phyloP scores from a whole-genome alignment of 2,888 invertebrate genomes.

The Tenthredo amoena region DNA sequence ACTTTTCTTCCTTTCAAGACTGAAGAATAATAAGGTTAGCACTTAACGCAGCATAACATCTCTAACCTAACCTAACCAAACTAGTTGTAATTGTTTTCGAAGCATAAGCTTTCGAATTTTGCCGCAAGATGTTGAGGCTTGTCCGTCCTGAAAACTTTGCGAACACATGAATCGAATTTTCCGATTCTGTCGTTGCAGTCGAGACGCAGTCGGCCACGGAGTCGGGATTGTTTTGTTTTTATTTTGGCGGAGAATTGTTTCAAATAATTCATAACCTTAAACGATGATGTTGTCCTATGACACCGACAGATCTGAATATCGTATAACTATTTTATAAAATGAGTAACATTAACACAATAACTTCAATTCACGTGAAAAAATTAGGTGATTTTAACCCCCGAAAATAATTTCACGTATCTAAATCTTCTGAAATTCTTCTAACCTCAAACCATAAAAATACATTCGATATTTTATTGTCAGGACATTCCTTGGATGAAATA shows the following conservation, averaged over 20 bases:
- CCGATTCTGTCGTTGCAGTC: too few relatives aligned
- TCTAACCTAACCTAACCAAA: neutral
- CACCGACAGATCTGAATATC: neutral
- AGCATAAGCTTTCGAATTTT: neutral
- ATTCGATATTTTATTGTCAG: slow-evolving; percentile 70
- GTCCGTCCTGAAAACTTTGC: too few relatives aligned
- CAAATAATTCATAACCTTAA: neutral
- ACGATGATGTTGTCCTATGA: neutral
- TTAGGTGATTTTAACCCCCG: slow-evolving; percentile 62
- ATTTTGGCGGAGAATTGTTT: neutral
- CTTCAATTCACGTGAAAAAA: slow-evolving; percentile 69
- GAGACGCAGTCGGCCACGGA: too few relatives aligned
- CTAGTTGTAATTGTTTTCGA: neutral
- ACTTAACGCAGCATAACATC: too few relatives aligned
- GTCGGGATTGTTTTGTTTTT: neutral
- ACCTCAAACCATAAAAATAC: neutral
- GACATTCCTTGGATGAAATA: slow-evolving; percentile 81
- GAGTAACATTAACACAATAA: slow-evolving; percentile 65
- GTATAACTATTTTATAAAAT: slow-evolving; percentile 57
- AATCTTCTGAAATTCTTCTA: neutral
- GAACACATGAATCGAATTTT: too few relatives aligned
- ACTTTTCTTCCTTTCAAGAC: neutral
- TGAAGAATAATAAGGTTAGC: neutral
- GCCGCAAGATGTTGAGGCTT: neutral
- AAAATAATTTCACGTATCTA: neutral